Percentiles rank a stretch among this genome's conserved stretches.
These are phyloP conservation scores for Chroicocephalus ridibundus DNA, from an alignment of 2,113 vertebrate species.

Conservation along the genomic window DNA sequence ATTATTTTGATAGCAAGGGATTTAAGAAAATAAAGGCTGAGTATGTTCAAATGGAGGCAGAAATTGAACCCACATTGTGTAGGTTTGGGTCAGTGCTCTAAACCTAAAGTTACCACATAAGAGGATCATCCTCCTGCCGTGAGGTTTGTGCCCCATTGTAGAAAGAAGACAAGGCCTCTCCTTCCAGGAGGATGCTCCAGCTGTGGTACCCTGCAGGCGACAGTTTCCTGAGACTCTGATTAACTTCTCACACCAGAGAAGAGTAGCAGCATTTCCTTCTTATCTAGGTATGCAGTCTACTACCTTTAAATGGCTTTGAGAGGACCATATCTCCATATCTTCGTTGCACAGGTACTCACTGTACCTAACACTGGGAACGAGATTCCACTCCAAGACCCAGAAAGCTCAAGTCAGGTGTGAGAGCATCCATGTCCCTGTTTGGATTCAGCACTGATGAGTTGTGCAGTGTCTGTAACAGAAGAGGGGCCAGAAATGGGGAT, in stretches of 20 bases:
- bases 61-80: neutral
- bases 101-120: neutral
- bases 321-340: accelerated
- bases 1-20: neutral
- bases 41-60: neutral
- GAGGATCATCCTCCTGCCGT: neutral
- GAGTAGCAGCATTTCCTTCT: neutral
- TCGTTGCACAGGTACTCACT: neutral
- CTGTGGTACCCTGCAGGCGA: neutral
- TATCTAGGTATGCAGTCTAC: neutral
- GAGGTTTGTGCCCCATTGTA: neutral
- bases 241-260: neutral
- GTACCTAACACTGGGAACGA: neutral
- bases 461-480: neutral
- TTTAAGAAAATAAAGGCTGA: neutral
- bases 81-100: neutral
- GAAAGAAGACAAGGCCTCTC: neutral
- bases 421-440: neutral
- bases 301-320: neutral
- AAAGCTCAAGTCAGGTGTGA: neutral
- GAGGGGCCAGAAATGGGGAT: neutral
- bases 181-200: neutral
- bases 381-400: neutral
- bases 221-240: neutral
- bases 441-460: neutral